Base-by-base conservation (phyloP, 2,888 invertebrate genomes). In the Acleris sparsana region DNA sequence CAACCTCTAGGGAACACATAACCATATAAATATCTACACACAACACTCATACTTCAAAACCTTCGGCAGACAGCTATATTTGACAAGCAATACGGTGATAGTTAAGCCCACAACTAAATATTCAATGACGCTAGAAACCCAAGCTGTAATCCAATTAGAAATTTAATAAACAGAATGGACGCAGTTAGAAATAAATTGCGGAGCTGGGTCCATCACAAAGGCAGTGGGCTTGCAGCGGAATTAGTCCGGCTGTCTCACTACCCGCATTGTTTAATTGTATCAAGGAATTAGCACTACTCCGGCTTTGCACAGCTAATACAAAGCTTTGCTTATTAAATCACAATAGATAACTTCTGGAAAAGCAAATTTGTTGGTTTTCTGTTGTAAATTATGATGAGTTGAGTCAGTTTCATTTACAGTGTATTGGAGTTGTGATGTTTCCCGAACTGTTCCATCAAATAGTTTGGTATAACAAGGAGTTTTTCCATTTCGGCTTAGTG, bases 181-280 rank as follows among this genome's bases (percentile, higher is more conserved):
- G 20, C 20, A 43, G 55, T 55, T 43, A 55, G 20, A 55, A 55
- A 55, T 18, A 55, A 53, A 55, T 43, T 55, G 43, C 43, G 39
- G 7, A 7, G 16, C 25, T 4, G 22, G 39, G 43, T 55, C 39
- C 43, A 16, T 55, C 20, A 53, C 53, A 25, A 53, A 63, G 60
- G 17, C 51, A 63, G 33, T 2, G 64, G 51, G 51, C 59, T 61
- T 51, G 53, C 64, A 68, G 69, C 69, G 73, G 69, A 75, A 75
- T 75, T 75, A 74, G 62, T 68, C 55, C 53, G 63, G 66, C 70
- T 70, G 63, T 49, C 58, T 39, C 18, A 25, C 73, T 70, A 70
- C 73, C 71, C 71, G 70, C 69, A 63, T 71, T 71, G 74, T 71
- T 71, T 73, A 75, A 80, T 80, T 76, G 73, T 72, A 67, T 75